Conservation (phyloP, 2,113 vertebrate species). For the Rhombomys opimus region DNA sequence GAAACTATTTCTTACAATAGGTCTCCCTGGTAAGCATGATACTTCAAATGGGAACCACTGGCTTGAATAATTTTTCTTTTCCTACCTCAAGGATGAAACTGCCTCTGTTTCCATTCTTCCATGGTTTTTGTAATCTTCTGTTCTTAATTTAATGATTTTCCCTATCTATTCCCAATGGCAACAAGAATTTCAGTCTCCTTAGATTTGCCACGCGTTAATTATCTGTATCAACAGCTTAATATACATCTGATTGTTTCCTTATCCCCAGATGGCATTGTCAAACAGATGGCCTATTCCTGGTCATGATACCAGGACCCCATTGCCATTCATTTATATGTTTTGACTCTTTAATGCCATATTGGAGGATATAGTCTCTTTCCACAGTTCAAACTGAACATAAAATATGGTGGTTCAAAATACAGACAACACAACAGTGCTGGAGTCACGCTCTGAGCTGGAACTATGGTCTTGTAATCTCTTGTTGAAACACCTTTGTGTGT, state of each 20-base stretch:
- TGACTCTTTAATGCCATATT: slow-evolving; percentile 40
- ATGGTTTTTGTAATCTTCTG: background rate
- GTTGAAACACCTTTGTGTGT: background rate
- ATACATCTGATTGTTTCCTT: slow-evolving; percentile 45
- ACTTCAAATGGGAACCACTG: background rate
- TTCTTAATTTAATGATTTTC: slow-evolving; percentile 4
- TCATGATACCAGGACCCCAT: background rate
- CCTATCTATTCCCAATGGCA: background rate
- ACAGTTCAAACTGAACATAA: slow-evolving; percentile 28
- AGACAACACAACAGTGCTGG: background rate
- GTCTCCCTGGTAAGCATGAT: background rate
- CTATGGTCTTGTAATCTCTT: background rate
- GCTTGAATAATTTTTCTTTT: background rate
- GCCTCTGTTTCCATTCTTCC: background rate
- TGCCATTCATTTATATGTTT: slow-evolving; percentile 38
- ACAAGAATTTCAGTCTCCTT: slow-evolving; percentile 43
- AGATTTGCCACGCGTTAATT: slow-evolving; percentile 43
- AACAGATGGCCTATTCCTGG: slow-evolving; percentile 48
- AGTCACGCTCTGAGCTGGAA: background rate
- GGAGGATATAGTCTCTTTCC: slow-evolving; percentile 25
- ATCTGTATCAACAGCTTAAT: slow-evolving; percentile 40
- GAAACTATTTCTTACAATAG: background rate
- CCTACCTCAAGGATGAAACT: background rate
- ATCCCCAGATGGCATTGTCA: slow-evolving; percentile 9
- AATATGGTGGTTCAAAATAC: background rate